These are phyloP conservation scores for Andrena flavipes DNA, from an alignment of 2,888 invertebrate genomes.

Conservation along the genomic window DNA sequence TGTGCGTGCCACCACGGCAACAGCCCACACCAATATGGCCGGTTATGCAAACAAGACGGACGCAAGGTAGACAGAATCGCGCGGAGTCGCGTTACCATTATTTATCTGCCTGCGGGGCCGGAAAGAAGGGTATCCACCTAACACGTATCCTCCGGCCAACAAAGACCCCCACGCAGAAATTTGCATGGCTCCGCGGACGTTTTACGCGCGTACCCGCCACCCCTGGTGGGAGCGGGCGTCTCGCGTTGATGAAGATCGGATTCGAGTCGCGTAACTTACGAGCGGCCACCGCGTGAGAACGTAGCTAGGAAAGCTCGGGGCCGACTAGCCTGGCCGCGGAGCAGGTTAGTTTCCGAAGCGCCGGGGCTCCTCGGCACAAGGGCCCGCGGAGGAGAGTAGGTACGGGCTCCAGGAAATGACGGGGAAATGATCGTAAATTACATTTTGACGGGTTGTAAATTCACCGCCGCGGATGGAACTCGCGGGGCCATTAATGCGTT, in stretches of 20 bases:
- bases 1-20: constrained; percentile 30
- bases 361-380: neutral
- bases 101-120: constrained; percentile 69
- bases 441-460: constrained; percentile 37
- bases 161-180: constrained; percentile 74
- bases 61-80: constrained; percentile 71
- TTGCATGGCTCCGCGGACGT: constrained; percentile 67
- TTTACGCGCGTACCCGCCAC: constrained; percentile 59
- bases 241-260: constrained; percentile 70
- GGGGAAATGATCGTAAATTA: constrained; percentile 29
- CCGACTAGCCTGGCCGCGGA: neutral
- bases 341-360: neutral
- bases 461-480: neutral
- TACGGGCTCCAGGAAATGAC: constrained; percentile 6
- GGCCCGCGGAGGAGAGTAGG: neutral
- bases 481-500: neutral
- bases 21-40: constrained; percentile 65
- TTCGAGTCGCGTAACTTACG: constrained; percentile 67
- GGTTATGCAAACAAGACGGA: constrained; percentile 74
- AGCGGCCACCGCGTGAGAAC: constrained; percentile 57
- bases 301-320: constrained; percentile 16
- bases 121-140: constrained; percentile 64
- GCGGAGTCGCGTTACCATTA: constrained; percentile 73
- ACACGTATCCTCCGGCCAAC: constrained; percentile 66
- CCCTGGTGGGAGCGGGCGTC: constrained; percentile 48